Percentiles rank a stretch among this genome's conserved stretches.
These are phyloP conservation scores for Notospermus geniculatus DNA, from an alignment of 1,140 invertebrate genomes.

Conservation along the genomic window DNA sequence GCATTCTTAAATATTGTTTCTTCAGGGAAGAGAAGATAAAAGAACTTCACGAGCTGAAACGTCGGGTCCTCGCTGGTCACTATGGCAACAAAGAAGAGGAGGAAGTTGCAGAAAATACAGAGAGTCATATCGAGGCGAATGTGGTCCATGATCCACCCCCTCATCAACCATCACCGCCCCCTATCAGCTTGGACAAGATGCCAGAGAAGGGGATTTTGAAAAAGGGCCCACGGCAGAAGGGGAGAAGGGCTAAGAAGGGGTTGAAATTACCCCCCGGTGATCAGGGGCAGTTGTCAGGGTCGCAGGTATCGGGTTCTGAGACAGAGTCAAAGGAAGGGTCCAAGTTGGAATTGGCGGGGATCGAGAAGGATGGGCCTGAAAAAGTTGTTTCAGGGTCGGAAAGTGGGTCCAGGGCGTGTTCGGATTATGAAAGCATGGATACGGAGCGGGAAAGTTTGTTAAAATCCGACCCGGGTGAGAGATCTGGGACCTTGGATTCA, in stretches of 20 bases:
- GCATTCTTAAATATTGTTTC: too few relatives aligned
- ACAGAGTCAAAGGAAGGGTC: neutral
- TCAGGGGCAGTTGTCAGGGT: neutral
- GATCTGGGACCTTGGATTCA: neutral
- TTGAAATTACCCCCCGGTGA: neutral
- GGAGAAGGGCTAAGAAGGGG: neutral
- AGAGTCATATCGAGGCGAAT: neutral
- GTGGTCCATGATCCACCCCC: neutral
- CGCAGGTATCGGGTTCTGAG: neutral
- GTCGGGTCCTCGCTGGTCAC: neutral
- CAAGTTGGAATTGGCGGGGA: slow-evolving; percentile 1
- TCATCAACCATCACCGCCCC: neutral
- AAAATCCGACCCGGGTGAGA: neutral
- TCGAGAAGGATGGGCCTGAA: neutral
- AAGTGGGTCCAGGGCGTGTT: neutral
- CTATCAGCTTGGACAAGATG: neutral
- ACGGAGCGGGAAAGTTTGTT: neutral
- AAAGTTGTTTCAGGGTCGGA: neutral
- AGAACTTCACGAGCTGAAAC: neutral
- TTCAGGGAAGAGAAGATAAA: slow-evolving; percentile 7
- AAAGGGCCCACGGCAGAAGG: slow-evolving; percentile 4
- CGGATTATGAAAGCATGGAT: neutral
- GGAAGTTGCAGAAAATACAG: neutral
- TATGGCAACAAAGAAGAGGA: neutral
- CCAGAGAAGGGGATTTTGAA: slow-evolving; percentile 7